phyloP scores from a whole-genome alignment of 92 coral and sea anemone species.

The Paramuricea clavata region DNA sequence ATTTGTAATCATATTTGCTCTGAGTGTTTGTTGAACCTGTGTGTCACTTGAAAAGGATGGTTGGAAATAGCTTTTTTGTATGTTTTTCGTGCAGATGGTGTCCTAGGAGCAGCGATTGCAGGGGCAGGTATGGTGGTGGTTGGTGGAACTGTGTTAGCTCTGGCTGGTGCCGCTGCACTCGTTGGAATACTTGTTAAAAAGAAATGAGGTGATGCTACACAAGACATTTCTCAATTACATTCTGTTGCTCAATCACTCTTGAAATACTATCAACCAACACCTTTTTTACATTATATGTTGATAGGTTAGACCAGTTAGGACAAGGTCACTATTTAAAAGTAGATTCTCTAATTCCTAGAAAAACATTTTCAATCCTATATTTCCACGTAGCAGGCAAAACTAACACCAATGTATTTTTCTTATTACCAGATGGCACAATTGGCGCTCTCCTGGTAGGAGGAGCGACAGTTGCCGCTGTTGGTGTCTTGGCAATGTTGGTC shows the following conservation, averaged over 20 bases:
- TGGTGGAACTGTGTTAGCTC: conserved; percentile 80
- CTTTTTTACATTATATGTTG: too few relatives aligned
- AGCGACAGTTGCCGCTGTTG: conserved; percentile 76
- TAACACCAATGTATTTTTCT: neutral
- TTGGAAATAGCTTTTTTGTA: neutral
- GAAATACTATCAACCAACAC: too few relatives aligned
- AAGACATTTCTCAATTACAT: neutral
- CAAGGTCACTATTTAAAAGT: too few relatives aligned
- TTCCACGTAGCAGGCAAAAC: neutral
- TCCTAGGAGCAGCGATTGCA: conserved; percentile 83
- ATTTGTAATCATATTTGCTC: too few relatives aligned
- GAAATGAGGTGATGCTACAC: conserved; percentile 28
- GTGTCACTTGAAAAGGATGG: neutral
- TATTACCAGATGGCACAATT: conserved; percentile 74
- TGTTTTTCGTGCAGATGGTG: conserved; percentile 73
- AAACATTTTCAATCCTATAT: too few relatives aligned
- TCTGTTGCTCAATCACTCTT: too few relatives aligned
- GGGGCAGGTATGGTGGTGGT: conserved; percentile 82
- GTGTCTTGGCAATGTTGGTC: conserved; percentile 71
- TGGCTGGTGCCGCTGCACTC: conserved; percentile 50
- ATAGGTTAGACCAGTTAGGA: too few relatives aligned
- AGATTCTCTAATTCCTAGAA: too few relatives aligned
- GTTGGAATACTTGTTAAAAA: conserved; percentile 32
- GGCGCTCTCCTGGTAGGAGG: conserved; percentile 87
- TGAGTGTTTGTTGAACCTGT: too few relatives aligned